Evolutionary conservation across 2,797 vertebrate species (phyloP).

Genomic region (Notamacropus eugenii): DNA sequence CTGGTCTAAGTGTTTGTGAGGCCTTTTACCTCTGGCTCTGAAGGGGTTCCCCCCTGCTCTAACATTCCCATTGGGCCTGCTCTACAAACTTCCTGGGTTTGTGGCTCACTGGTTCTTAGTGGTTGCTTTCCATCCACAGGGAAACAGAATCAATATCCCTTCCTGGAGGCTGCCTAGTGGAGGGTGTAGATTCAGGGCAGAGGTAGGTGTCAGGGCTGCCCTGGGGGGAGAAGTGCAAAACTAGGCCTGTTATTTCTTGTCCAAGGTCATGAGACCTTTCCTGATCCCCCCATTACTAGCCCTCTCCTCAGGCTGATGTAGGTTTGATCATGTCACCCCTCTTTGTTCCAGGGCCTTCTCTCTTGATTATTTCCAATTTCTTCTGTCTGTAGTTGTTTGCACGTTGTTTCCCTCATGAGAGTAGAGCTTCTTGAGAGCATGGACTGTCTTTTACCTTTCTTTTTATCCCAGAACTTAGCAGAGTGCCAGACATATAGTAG

Average conservation of each 20-base stretch:
- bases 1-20: background rate
- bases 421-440: background rate
- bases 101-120: background rate
- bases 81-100: background rate
- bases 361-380: background rate
- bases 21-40: too few relatives aligned
- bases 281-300: background rate
- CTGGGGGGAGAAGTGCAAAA: background rate
- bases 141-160: background rate
- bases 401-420: background rate
- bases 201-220: background rate
- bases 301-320: too few relatives aligned
- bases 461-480: background rate
- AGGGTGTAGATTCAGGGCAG: background rate
- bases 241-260: background rate
- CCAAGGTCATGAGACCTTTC: background rate
- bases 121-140: background rate
- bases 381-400: background rate
- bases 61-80: background rate
- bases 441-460: background rate
- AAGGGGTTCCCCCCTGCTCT: background rate
- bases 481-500: background rate
- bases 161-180: background rate
- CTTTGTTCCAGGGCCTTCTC: background rate
- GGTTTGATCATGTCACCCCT: background rate